Percentiles rank a stretch among this genome's conserved stretches.
Evolutionary conservation across 2,888 invertebrate species (phyloP).

Genomic region (Nematopogon swammerdamellus): DNA sequence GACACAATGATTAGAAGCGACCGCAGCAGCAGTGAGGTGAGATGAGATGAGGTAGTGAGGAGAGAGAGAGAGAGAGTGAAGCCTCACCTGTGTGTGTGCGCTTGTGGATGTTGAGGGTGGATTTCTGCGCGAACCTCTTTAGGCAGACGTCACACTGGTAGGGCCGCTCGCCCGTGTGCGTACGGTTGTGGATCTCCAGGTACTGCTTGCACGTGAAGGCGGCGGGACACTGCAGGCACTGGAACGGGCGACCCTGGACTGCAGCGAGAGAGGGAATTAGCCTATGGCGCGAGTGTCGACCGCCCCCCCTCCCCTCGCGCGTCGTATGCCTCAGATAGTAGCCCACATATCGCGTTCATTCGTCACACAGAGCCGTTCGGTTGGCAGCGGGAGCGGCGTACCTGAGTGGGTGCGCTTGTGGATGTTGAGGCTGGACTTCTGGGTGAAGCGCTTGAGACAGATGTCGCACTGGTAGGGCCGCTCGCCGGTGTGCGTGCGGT

Average conservation of each 20-base stretch:
- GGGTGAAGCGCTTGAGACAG: conserved; percentile 77
- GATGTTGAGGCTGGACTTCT: conserved; percentile 79
- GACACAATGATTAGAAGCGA: neutral
- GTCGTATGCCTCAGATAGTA: conserved; percentile 15
- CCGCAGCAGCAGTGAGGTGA: conserved; percentile 8
- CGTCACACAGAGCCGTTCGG: conserved; percentile 17
- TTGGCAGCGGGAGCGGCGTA: conserved; percentile 18
- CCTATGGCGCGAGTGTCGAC: conserved; percentile 7
- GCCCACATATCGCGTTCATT: conserved; percentile 25
- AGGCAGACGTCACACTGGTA: conserved; percentile 72
- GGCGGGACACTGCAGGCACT: conserved; percentile 57
- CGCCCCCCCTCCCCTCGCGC: conserved; percentile 16
- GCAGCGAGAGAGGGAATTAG: conserved; percentile 16
- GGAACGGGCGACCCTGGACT: conserved; percentile 59
- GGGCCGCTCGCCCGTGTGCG: conserved; percentile 54
- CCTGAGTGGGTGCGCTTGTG: conserved; percentile 76
- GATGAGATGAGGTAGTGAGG: conserved; percentile 3
- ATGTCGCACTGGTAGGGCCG: conserved; percentile 67
- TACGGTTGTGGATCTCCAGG: conserved; percentile 54
- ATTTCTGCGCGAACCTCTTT: conserved; percentile 80
- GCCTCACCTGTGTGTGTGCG: conserved; percentile 67
- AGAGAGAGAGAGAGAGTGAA: neutral
- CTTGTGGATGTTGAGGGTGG: conserved; percentile 78
- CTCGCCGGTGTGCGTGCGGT: conserved; percentile 59
- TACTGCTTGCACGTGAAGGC: conserved; percentile 59